phyloP scores from a whole-genome alignment of 2,888 invertebrate species.

The Cheilosia grossa region DNA sequence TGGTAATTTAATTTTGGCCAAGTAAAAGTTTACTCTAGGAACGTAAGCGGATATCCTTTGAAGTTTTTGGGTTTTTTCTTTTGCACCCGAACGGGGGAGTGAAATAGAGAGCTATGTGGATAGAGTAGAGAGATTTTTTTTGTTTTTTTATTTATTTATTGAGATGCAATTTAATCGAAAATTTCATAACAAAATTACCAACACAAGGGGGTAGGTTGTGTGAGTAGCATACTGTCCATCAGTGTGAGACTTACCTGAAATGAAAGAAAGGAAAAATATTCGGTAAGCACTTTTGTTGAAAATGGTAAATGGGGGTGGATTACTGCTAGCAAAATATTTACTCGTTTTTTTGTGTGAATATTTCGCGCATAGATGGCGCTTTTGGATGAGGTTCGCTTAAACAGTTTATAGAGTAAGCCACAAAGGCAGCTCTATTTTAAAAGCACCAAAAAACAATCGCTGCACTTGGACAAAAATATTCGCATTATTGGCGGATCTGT shows the following conservation, averaged over 20 bases:
- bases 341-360: too few species aligned
- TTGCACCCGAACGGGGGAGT: neutral
- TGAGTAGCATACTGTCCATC: neutral
- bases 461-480: too few species aligned
- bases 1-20: slow-evolving; percentile 62
- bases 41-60: slow-evolving; percentile 40
- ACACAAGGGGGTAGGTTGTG: neutral
- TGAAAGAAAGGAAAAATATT: slow-evolving; percentile 26
- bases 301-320: neutral
- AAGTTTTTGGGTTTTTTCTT: slow-evolving; percentile 1
- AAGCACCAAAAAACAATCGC: too few species aligned
- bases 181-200: slow-evolving; percentile 5
- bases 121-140: slow-evolving; percentile 39
- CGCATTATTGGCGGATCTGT: too few species aligned
- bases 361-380: too few species aligned
- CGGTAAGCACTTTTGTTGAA: neutral
- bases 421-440: too few species aligned
- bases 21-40: slow-evolving; percentile 42
- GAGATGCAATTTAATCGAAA: slow-evolving; percentile 16
- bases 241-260: slow-evolving; percentile 62
- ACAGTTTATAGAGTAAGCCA: too few species aligned
- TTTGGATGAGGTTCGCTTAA: too few species aligned
- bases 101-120: neutral
- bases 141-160: slow-evolving; percentile 25
- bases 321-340: too few species aligned